A percentile compares a stretch with the other conserved stretches of the same genome.
phyloP scores from a whole-genome alignment of 2,797 vertebrate genomes.

The Oreortyx pictus region DNA sequence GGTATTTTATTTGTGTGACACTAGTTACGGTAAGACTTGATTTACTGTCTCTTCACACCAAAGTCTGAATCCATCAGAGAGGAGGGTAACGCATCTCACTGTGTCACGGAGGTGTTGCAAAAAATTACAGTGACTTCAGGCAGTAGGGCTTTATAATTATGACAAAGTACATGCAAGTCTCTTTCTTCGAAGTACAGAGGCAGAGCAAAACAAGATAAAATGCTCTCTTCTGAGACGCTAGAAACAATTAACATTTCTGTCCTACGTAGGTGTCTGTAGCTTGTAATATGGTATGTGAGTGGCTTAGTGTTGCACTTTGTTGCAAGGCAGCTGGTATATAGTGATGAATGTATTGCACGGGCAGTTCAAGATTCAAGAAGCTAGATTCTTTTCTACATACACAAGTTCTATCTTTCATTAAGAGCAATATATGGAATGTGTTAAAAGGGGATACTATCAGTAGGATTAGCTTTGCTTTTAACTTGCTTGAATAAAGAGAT shows the following conservation, averaged over 20 bases:
- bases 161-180: background rate
- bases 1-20: background rate
- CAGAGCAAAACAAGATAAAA: background rate
- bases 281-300: background rate
- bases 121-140: background rate
- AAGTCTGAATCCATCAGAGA: background rate
- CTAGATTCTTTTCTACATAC: background rate
- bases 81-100: background rate
- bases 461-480: background rate
- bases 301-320: background rate
- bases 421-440: background rate
- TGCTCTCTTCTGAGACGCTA: background rate
- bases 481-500: background rate
- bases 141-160: background rate
- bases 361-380: background rate
- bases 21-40: background rate
- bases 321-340: background rate
- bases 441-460: background rate
- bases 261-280: background rate
- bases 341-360: no score
- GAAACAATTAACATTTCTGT: background rate
- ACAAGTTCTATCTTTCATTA: background rate
- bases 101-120: background rate
- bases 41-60: background rate
- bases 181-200: background rate